Percentiles rank a stretch among this genome's conserved stretches.
Evolutionary conservation across 92 coral and sea anemone genomes (phyloP).

Genomic region (Zoanthus gigantus): DNA sequence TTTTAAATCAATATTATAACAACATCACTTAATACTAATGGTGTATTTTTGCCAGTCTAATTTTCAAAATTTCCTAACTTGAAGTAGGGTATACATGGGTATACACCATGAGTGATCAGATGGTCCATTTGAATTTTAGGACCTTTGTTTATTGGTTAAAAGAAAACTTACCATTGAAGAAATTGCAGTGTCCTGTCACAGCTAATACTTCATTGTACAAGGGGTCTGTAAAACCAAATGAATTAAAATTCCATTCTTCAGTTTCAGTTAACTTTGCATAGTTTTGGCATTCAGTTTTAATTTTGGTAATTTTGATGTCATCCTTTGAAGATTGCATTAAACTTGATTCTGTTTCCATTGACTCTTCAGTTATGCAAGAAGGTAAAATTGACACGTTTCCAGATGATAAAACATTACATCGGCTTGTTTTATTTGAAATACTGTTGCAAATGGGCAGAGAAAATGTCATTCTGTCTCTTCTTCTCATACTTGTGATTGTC

Average conservation of each 20-base stretch:
- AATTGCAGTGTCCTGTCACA: neutral
- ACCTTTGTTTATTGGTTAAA: neutral
- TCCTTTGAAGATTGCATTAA: neutral
- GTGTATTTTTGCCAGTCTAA: too few species aligned
- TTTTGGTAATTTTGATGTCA: neutral
- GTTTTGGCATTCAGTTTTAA: neutral
- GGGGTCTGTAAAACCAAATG: slow-evolving; percentile 7
- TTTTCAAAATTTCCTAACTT: too few species aligned
- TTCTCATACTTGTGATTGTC: neutral
- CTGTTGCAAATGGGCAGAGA: neutral
- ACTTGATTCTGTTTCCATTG: too few species aligned
- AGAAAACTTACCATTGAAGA: slow-evolving; percentile 39
- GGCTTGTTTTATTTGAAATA: slow-evolving; percentile 11
- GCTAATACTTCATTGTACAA: slow-evolving; percentile 8
- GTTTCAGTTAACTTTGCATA: neutral
- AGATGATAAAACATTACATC: neutral
- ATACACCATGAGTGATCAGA: too few species aligned
- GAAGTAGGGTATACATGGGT: too few species aligned
- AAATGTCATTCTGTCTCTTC: neutral
- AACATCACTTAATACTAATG: too few species aligned
- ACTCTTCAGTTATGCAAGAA: neutral
- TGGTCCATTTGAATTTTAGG: neutral
- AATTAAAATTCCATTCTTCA: slow-evolving; percentile 36
- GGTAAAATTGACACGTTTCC: neutral
- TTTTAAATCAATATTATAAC: too few species aligned